A percentile compares a stretch with the other conserved stretches of the same genome.
Evolutionary conservation across 2,888 invertebrate species (phyloP).

Genomic region (Thyatira batis): DNA sequence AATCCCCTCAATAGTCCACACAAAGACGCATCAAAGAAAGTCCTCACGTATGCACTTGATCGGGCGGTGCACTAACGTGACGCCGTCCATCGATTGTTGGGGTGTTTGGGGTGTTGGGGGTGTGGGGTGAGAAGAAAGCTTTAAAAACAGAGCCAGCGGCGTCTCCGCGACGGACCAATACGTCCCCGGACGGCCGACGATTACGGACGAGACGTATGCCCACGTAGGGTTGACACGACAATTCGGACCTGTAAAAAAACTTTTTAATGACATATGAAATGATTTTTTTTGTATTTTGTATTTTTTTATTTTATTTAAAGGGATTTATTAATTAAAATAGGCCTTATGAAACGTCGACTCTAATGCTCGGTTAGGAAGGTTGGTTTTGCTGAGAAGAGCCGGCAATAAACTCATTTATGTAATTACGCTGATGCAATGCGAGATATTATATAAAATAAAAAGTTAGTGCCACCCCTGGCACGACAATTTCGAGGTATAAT

Average conservation of each 20-base stretch:
- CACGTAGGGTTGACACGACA: conserved; percentile 46
- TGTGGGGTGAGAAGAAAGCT: conserved; percentile 50
- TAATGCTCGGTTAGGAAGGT: too few species aligned
- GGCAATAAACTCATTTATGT: too few species aligned
- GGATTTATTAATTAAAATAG: too few species aligned
- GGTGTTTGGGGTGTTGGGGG: conserved; percentile 27
- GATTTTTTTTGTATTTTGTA: too few species aligned
- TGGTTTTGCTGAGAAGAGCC: too few species aligned
- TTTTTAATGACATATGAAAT: too few species aligned
- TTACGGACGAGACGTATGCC: conserved; percentile 65
- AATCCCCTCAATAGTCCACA: conserved; percentile 28
- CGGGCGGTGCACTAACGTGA: conserved; percentile 73
- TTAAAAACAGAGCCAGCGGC: conserved; percentile 68
- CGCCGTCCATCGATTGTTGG: conserved; percentile 75
- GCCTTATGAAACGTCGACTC: too few species aligned
- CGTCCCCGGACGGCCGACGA: conserved; percentile 79
- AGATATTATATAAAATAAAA: too few species aligned
- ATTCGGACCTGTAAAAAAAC: conserved; percentile 7
- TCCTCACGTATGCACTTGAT: conserved; percentile 78
- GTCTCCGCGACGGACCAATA: conserved; percentile 79
- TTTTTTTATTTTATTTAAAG: too few species aligned
- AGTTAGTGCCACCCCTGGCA: too few species aligned
- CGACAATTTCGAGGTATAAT: too few species aligned
- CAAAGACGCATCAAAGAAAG: conserved; percentile 75
- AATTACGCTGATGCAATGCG: too few species aligned